phyloP scores from a whole-genome alignment of 2,797 vertebrate species.

The Sternarchorhynchus goeldii region DNA sequence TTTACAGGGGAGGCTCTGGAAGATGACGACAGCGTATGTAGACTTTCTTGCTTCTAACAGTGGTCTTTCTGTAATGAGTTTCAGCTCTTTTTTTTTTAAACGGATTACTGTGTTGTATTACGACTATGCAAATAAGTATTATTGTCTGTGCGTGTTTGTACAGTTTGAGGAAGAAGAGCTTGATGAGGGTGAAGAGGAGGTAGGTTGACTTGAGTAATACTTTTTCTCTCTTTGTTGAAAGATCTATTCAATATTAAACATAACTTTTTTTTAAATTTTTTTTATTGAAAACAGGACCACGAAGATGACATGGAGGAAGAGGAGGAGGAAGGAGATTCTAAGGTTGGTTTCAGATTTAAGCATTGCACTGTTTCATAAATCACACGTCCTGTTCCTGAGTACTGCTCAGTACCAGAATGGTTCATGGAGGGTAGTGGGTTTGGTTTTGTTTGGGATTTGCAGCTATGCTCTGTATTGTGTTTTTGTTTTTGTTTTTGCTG shows the following conservation, averaged over 20 bases:
- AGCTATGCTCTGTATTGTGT: not conserved
- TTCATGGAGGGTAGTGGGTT: not conserved
- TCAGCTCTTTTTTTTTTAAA: too few species aligned
- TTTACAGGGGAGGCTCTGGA: conserved; percentile 98
- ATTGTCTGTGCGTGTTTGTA: not conserved
- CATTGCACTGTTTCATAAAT: not conserved
- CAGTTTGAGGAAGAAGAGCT: conserved; percentile 96
- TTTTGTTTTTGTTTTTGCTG: conserved; percentile 28
- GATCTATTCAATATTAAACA: too few species aligned
- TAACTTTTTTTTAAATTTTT: too few species aligned
- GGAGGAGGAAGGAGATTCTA: conserved; percentile 87
- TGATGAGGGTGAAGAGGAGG: conserved; percentile 97
- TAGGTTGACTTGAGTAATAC: conserved; percentile 60
- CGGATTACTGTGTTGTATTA: too few species aligned
- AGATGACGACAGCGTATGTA: conserved; percentile 89
- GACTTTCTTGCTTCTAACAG: not conserved
- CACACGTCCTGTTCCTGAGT: not conserved
- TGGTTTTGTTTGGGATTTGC: too few species aligned
- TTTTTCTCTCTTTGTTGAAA: conserved; percentile 19
- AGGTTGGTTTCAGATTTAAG: conserved; percentile 75
- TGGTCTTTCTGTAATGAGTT: not conserved
- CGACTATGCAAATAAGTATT: not conserved
- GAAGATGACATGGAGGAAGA: conserved; percentile 83
- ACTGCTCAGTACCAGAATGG: conserved; percentile 4
- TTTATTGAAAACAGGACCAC: conserved; percentile 76